Evolutionary conservation across 2,888 invertebrate genomes (phyloP).

Genomic region (Hemistola chrysoprasaria): DNA sequence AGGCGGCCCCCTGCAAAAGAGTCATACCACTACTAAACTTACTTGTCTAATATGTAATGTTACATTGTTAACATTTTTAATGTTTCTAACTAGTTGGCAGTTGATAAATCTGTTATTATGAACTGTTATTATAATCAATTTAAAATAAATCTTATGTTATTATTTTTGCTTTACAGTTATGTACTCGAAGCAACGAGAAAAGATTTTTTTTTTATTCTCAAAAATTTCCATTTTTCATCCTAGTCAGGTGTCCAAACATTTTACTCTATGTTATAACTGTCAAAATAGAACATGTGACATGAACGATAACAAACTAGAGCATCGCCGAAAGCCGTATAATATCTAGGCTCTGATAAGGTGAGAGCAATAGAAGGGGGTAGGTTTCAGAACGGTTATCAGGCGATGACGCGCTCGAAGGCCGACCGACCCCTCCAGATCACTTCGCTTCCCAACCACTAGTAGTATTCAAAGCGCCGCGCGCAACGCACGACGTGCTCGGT

Average conservation of each 20-base stretch:
- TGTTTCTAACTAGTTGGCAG: too few species aligned
- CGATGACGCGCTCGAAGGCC: constrained; percentile 41
- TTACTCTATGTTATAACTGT: constrained; percentile 15
- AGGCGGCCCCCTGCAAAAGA: too few species aligned
- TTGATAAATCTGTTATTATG: too few species aligned
- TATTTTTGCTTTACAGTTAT: too few species aligned
- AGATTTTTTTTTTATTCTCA: too few species aligned
- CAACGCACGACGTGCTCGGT: constrained; percentile 63
- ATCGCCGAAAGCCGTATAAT: constrained; percentile 32
- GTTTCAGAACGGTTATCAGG: constrained; percentile 56
- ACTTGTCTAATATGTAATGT: background rate
- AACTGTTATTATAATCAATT: too few species aligned
- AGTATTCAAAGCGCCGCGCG: constrained; percentile 64
- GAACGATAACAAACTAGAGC: constrained; percentile 43
- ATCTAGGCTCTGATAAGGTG: constrained; percentile 39
- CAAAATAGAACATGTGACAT: constrained; percentile 26
- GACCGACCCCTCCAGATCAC: constrained; percentile 49
- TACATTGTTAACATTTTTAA: background rate
- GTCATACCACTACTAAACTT: too few species aligned
- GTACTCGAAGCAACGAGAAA: too few species aligned
- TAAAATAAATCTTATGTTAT: too few species aligned
- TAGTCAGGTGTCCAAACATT: constrained; percentile 8
- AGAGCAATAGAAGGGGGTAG: constrained; percentile 51
- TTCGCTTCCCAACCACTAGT: constrained; percentile 51
- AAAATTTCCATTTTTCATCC: too few species aligned